A percentile compares a stretch with the other conserved stretches of the same genome.
These are phyloP conservation scores for Emys orbicularis DNA, from an alignment of 2,797 vertebrate genomes.

Conservation along the genomic window DNA sequence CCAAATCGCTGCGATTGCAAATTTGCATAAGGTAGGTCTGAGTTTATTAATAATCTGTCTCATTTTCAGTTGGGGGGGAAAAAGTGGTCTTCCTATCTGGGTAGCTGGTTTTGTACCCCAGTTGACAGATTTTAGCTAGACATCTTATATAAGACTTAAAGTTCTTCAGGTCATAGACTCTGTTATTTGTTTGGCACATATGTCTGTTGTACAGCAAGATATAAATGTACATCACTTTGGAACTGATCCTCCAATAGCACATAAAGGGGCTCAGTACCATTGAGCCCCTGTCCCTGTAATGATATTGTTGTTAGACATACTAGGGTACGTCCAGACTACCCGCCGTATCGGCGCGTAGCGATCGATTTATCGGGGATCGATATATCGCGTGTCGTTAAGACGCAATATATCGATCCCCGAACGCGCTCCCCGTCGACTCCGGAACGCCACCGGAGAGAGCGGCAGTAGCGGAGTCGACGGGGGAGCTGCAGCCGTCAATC, in stretches of 20 bases:
- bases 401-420: too few relatives aligned
- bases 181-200: background rate
- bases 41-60: background rate
- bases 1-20: background rate
- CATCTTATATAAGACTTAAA: background rate
- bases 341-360: too few relatives aligned
- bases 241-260: background rate
- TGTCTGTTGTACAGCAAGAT: background rate
- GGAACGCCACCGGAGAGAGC: too few relatives aligned
- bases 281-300: background rate
- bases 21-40: background rate
- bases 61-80: background rate
- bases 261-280: background rate
- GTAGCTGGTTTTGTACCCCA: background rate
- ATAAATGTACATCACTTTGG: background rate
- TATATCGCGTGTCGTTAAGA: too few relatives aligned
- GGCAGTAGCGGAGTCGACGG: too few relatives aligned
- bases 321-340: too few relatives aligned
- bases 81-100: background rate
- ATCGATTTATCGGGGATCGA: too few relatives aligned
- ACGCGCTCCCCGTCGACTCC: too few relatives aligned
- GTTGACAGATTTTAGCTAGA: background rate
- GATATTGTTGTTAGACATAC: background rate
- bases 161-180: background rate
- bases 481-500: too few relatives aligned